A percentile compares a stretch with the other conserved stretches of the same genome.
Evolutionary conservation across 1,140 invertebrate genomes (phyloP).

Genomic region (Trichomalopsis sarcophagae): DNA sequence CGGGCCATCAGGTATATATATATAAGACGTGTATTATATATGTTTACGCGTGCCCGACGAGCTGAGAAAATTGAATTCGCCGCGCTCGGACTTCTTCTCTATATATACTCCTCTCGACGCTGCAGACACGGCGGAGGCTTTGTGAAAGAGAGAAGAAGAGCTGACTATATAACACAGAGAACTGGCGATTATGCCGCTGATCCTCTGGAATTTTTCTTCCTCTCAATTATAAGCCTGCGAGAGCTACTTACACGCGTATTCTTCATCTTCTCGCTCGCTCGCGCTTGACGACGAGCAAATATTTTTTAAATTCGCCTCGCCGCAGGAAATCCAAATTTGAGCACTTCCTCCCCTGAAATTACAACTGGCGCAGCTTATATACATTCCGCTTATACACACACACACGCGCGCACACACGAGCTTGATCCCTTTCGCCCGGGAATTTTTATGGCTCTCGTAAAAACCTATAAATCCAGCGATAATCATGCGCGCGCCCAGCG

Average conservation of each 20-base stretch:
- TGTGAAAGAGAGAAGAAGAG: neutral
- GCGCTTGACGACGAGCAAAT: too few relatives aligned
- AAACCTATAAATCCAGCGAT: constrained; percentile 50
- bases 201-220: neutral
- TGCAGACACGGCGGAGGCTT: neutral
- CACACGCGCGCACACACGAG: neutral
- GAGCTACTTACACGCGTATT: too few relatives aligned
- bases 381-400: neutral
- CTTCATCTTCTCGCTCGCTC: too few relatives aligned
- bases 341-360: neutral
- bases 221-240: too few relatives aligned
- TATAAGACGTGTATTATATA: neutral
- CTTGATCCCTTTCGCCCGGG: constrained; percentile 10
- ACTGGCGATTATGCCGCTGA: neutral
- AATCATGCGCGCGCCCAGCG: constrained; percentile 37
- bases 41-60: neutral
- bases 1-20: too few relatives aligned
- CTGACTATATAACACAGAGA: neutral
- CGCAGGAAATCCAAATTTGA: neutral
- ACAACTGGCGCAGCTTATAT: neutral
- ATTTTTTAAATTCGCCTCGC: neutral
- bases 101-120: neutral
- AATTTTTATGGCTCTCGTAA: constrained; percentile 51
- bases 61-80: neutral
- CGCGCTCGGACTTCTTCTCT: neutral